These are phyloP conservation scores for Leucoraja ocellata DNA, from an alignment of 2,797 vertebrate species.

Conservation along the genomic window DNA sequence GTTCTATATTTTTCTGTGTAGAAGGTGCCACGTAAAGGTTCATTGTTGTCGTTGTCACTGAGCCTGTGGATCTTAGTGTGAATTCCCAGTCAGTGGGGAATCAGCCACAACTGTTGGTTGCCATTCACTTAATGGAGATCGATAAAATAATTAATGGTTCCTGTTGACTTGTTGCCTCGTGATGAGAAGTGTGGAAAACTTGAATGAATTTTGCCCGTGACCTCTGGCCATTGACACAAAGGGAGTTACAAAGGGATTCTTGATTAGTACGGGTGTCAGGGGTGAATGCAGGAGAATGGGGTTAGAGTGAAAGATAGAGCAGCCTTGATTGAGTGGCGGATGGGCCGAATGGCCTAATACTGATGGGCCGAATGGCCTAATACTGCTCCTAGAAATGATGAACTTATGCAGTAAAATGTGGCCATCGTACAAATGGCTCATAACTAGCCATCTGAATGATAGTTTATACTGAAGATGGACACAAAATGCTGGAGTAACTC, in stretches of 20 bases:
- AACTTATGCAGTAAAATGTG: neutral
- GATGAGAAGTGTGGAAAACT: neutral
- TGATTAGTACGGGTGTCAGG: too few species aligned
- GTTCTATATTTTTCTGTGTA: neutral
- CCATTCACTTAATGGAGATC: neutral
- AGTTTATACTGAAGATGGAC: neutral
- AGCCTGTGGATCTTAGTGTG: neutral
- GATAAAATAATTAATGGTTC: neutral
- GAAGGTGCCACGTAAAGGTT: neutral
- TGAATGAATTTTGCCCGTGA: neutral
- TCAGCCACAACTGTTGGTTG: conserved; percentile 14
- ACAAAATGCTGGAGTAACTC: too few species aligned
- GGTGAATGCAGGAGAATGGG: too few species aligned
- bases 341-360: too few species aligned
- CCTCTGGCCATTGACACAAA: neutral
- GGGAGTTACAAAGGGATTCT: too few species aligned
- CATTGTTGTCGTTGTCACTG: neutral
- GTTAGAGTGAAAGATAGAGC: too few species aligned
- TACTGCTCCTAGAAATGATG: too few species aligned
- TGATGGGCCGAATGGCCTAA: too few species aligned
- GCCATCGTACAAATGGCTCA: neutral
- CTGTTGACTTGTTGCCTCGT: neutral
- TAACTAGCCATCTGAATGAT: neutral
- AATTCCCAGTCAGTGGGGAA: neutral
- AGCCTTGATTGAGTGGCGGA: too few species aligned